phyloP scores from a whole-genome alignment of 2,113 vertebrate genomes.

The Sphaerodactylus townsendi region DNA sequence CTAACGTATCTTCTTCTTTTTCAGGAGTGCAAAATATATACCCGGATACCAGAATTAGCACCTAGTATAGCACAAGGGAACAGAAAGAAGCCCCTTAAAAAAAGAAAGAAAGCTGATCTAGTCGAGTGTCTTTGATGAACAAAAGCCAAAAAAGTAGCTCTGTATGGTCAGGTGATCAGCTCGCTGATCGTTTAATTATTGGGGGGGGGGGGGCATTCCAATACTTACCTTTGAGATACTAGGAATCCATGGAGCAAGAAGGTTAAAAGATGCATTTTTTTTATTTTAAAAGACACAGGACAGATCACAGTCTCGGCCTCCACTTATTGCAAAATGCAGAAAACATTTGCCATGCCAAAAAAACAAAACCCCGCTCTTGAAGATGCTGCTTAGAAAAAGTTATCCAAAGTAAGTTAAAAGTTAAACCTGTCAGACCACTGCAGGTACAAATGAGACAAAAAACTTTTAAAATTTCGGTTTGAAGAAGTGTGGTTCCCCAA shows the following conservation, averaged over 20 bases:
- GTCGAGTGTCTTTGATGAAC: not conserved
- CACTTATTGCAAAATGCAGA: conserved; percentile 46
- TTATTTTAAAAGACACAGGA: conserved; percentile 6
- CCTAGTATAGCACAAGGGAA: conserved; percentile 48
- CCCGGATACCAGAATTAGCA: conserved; percentile 59
- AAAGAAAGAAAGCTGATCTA: conserved; percentile 1
- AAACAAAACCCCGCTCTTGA: conserved; percentile 14
- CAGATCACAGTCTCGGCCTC: conserved; percentile 48
- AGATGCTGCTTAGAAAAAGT: not conserved
- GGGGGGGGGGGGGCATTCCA: not conserved
- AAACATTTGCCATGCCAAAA: not conserved
- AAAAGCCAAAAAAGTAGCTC: not conserved
- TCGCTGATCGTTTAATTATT: not conserved
- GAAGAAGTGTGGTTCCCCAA: not conserved
- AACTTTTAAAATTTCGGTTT: not conserved
- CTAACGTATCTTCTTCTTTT: conserved; percentile 20
- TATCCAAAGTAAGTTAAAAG: not conserved
- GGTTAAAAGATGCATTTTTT: not conserved
- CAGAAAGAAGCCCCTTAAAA: conserved; percentile 13
- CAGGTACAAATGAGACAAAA: not conserved
- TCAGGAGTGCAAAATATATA: conserved; percentile 20
- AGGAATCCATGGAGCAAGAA: not conserved
- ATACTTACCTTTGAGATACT: not conserved
- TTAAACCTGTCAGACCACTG: not conserved
- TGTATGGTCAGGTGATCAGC: not conserved